These are phyloP conservation scores for Valencia hispanica DNA, from an alignment of 2,797 vertebrate genomes.

Conservation along the genomic window DNA sequence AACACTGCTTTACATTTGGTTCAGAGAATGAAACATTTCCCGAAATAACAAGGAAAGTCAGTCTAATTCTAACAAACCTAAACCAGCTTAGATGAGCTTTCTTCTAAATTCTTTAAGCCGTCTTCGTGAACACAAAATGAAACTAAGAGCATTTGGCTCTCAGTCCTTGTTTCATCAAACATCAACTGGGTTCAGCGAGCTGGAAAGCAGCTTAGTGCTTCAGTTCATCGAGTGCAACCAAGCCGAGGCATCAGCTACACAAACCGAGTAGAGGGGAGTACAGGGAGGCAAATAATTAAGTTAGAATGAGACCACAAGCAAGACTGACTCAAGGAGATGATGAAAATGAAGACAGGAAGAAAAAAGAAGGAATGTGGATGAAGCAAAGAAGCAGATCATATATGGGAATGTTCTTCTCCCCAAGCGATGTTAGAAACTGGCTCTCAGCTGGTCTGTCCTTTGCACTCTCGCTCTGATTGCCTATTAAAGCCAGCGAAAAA, in stretches of 20 bases:
- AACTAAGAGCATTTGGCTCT: neutral
- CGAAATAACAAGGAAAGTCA: neutral
- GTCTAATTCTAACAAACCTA: neutral
- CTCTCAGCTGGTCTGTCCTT: constrained; percentile 4
- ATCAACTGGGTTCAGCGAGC: constrained; percentile 3
- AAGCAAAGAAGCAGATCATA: neutral
- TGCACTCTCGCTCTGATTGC: neutral
- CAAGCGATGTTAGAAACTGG: constrained; percentile 14
- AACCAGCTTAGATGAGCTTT: neutral
- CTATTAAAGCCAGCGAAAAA: constrained; percentile 13
- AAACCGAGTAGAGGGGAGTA: neutral
- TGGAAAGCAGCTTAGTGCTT: constrained; percentile 36
- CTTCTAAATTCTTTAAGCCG: neutral
- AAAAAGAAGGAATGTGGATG: neutral
- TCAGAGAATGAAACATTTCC: neutral
- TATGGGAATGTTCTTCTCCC: constrained; percentile 4
- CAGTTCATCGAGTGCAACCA: neutral
- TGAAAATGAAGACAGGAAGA: neutral
- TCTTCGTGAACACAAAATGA: neutral
- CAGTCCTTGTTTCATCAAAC: neutral
- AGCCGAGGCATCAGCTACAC: neutral
- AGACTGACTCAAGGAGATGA: constrained; percentile 3
- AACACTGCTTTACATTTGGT: neutral
- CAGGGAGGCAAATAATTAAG: constrained; percentile 27
- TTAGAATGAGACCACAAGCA: too few relatives aligned